Percentiles rank a stretch among this genome's conserved stretches.
phyloP scores from a whole-genome alignment of 2,888 invertebrate species.

The Ditylenchus weischeri region DNA sequence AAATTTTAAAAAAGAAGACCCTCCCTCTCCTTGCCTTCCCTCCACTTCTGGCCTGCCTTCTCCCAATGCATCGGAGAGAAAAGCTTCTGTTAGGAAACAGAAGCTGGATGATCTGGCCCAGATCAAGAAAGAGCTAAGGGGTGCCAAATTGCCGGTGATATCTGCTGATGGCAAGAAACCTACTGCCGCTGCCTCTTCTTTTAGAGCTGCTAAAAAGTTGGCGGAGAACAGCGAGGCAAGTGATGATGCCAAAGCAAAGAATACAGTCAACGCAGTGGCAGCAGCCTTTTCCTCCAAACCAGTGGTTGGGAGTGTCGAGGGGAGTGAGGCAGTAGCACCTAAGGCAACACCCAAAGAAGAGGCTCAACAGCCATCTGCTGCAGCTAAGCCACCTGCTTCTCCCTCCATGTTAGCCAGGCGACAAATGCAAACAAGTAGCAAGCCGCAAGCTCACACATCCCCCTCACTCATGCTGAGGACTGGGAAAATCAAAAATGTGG shows the following conservation, averaged over 20 bases:
- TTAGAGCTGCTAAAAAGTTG: slow-evolving; percentile 9
- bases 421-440: background rate
- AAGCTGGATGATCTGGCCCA: slow-evolving; percentile 35
- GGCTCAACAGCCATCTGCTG: slow-evolving; percentile 10
- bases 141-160: slow-evolving; percentile 30
- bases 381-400: slow-evolving; percentile 39
- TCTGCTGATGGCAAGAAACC: slow-evolving; percentile 15
- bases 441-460: slow-evolving; percentile 14
- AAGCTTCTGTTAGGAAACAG: slow-evolving; percentile 21
- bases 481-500: slow-evolving; percentile 20
- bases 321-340: background rate
- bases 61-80: slow-evolving; percentile 25
- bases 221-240: slow-evolving; percentile 16
- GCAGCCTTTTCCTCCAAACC: slow-evolving; percentile 49
- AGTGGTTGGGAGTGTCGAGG: background rate
- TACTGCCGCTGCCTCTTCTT: slow-evolving; percentile 1
- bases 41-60: slow-evolving; percentile 8
- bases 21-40: slow-evolving; percentile 12
- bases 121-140: slow-evolving; percentile 37
- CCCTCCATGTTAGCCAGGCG: slow-evolving; percentile 27
- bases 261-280: slow-evolving; percentile 54
- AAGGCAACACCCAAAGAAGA: background rate
- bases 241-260: slow-evolving; percentile 54
- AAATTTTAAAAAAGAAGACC: slow-evolving; percentile 14
- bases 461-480: background rate